Base-by-base conservation (phyloP, 2,888 invertebrate species). In the Meteorus colon region DNA sequence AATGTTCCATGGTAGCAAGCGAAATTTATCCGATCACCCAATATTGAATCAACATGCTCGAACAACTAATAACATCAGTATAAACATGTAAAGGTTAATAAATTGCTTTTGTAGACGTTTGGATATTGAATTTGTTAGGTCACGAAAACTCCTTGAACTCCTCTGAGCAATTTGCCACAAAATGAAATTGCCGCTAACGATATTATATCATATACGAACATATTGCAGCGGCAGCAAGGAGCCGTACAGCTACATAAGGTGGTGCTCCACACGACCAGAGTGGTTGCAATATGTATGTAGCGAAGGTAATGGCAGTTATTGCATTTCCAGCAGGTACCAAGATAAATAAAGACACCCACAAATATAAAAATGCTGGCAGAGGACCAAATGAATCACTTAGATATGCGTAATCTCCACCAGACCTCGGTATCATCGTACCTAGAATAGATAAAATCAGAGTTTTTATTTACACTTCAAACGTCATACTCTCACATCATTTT, bases 331-430 rank as follows among this genome's bases (percentile, higher is more conserved):
- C 96, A 3, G 98, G 98, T 81, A 97, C 96, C 83, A 98, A 92
- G 80, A 98, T 94, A 85, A 98, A 94, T 80, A 98, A 91, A 2
- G 98, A 97, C 69, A 96, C 96, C 98, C 98, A 98, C 27, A 98
- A 92, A 88, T 97, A 98, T 6, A 98, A 92, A 89, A 98, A 98
- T 0, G 97, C 96, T 0, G 96, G 96, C 37, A 98, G 91, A 4
- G 95, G 93, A 0, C 98, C 98, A 86, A 96, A 98, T 0, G 97
- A 96, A 86, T 96, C 95, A 77, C 94, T 94, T 77, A 98, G 96
- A 90, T 98, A 98, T 0, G 97, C 97, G 89, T 98, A 98, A 91
- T 98, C 98, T 0, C 98, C 98, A 0, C 98, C 98, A 0, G 97
- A 97, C 89, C 96, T 97, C 0, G 97, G 96, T 83, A 98, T 98